A percentile compares a stretch with the other conserved stretches of the same genome.
These are phyloP conservation scores for Valencia hispanica DNA, from an alignment of 2,797 vertebrate genomes.

Conservation along the genomic window DNA sequence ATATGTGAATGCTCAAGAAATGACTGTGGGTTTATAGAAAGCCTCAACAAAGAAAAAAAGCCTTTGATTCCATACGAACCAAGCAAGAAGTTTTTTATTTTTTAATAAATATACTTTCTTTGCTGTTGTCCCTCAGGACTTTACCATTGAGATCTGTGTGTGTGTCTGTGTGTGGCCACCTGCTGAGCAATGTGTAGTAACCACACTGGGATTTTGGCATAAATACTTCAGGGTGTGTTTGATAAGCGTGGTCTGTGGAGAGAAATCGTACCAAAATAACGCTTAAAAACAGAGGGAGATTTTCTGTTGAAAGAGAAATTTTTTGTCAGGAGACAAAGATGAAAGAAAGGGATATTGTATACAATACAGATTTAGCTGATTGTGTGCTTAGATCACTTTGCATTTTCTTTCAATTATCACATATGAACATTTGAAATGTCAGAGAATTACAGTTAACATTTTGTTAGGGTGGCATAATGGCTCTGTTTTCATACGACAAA, in stretches of 20 bases:
- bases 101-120: constrained; percentile 24
- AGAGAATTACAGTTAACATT: not conserved
- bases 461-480: too few species aligned
- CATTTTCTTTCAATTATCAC: not conserved
- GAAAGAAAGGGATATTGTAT: not conserved
- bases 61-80: constrained; percentile 63
- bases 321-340: constrained; percentile 42
- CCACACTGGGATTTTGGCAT: constrained; percentile 70
- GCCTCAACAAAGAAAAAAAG: constrained; percentile 52
- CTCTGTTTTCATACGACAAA: not conserved
- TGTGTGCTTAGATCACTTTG: not conserved
- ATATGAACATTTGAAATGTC: not conserved
- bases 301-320: constrained; percentile 45
- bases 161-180: constrained; percentile 59
- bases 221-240: constrained; percentile 74
- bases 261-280: constrained; percentile 74
- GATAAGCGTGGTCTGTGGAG: constrained; percentile 72
- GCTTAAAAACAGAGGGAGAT: constrained; percentile 57
- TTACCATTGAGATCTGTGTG: constrained; percentile 35
- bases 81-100: constrained; percentile 26
- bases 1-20: constrained; percentile 57
- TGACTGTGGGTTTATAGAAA: constrained; percentile 58
- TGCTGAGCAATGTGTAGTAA: constrained; percentile 65
- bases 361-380: not conserved
- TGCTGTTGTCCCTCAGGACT: constrained; percentile 53